These are phyloP conservation scores for Calypte anna DNA, from an alignment of 2,113 vertebrate species.

Conservation along the genomic window DNA sequence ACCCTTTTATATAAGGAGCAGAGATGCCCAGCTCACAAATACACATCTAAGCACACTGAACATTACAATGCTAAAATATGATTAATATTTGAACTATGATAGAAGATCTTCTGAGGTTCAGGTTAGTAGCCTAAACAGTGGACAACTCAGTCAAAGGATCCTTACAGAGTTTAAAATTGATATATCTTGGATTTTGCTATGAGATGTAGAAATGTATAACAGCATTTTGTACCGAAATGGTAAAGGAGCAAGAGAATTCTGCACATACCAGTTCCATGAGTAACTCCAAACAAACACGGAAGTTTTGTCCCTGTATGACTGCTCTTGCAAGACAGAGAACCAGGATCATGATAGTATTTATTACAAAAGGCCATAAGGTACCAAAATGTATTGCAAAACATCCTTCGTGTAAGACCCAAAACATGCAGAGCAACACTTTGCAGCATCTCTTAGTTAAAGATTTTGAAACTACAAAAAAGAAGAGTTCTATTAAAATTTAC, in stretches of 20 bases:
- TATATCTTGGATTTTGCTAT: neutral
- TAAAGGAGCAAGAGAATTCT: conserved; percentile 68
- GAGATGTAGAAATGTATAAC: conserved; percentile 46
- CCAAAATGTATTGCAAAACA: conserved; percentile 56
- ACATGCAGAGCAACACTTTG: conserved; percentile 56
- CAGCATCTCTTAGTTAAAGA: conserved; percentile 30
- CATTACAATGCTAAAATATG: neutral
- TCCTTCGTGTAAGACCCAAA: conserved; percentile 58
- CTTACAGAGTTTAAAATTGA: neutral
- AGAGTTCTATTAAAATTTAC: conserved; percentile 46
- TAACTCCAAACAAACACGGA: conserved; percentile 58
- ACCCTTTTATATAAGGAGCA: neutral
- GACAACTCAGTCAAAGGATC: neutral
- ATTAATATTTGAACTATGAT: neutral
- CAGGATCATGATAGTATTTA: conserved; percentile 54
- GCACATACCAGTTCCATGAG: conserved; percentile 65
- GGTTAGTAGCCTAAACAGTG: neutral
- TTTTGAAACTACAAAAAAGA: conserved; percentile 50
- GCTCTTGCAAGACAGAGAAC: conserved; percentile 61
- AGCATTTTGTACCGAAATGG: conserved; percentile 55
- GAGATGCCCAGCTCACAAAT: neutral
- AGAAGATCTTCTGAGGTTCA: neutral
- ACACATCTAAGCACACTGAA: neutral
- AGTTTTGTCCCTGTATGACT: conserved; percentile 65
- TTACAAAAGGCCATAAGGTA: conserved; percentile 69